Evolutionary conservation across 2,888 invertebrate genomes (phyloP), one percentile per base, ranked within the genome.

Genomic region (Lissocephala sabroskyi): DNA sequence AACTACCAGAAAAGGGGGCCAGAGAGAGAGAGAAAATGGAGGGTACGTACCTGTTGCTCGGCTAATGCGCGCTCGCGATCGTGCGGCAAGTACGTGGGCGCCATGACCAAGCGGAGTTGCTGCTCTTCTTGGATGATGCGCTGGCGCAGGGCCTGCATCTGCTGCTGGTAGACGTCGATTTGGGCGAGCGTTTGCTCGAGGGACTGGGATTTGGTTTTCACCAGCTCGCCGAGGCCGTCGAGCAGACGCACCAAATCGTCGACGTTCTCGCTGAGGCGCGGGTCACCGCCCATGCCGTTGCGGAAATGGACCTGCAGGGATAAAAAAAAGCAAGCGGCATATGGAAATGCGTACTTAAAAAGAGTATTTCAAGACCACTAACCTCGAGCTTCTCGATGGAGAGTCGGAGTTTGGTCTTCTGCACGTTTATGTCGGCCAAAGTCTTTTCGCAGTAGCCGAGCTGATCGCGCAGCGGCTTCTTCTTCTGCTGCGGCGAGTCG

Each of bases 381-480:
- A 93, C 93, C 88, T 94, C 92, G 62, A 96, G 88, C 85, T 96
- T 96, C 85, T 96, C 96, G 71, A 95, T 91, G 46, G 96, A 93
- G 79, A 96, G 89, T 33, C 91, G 89, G 67, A 96, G 91, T 86
- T 96, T 96, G 1, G 94, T 94, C 83, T 93, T 93, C 84, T 96
- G 96, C 63, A 94, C 94, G 58, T 93, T 90, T 49, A 94, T 90
- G 80, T 96, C 96, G 63, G 93, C 92, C 55, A 94, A 86, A 81
- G 94, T 90, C 85, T 96, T 96, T 81, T 96, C 96, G 65, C 95
- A 88, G 40, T 92, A 86, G 17, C 91, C 93, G 66, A 95, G 89
- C 80, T 96, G 94, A 85, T 96, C 96, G 58, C 95, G 87, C 54
- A 96, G 86, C 1, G 96, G 93, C 82, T 93, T 93, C 86, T 95